Evolutionary conservation across 2,113 vertebrate species (phyloP).

Genomic region (Megalops atlanticus): DNA sequence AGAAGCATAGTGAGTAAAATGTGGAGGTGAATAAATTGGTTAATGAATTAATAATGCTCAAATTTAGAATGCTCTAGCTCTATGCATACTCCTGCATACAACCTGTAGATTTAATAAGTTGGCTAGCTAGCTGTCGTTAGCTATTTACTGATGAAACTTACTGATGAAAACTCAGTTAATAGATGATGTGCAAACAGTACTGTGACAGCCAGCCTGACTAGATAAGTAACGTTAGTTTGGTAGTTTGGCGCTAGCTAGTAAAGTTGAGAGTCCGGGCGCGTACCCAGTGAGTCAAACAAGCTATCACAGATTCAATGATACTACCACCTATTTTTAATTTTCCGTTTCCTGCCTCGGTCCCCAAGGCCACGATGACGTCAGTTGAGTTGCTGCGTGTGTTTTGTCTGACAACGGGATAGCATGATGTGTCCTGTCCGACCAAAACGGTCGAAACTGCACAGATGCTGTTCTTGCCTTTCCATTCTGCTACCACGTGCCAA

Average conservation of each 20-base stretch:
- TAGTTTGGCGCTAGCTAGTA: not conserved
- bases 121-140: too few relatives aligned
- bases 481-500: not conserved
- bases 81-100: too few relatives aligned
- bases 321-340: constrained; percentile 10
- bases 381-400: constrained; percentile 27
- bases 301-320: constrained; percentile 2
- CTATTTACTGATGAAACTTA: too few relatives aligned
- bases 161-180: too few relatives aligned
- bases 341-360: constrained; percentile 26
- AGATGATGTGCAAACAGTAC: not conserved
- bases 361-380: constrained; percentile 32
- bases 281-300: not conserved
- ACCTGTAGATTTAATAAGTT: too few relatives aligned
- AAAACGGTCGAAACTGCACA: constrained; percentile 1
- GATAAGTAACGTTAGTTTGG: not conserved
- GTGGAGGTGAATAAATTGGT: too few relatives aligned
- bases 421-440: constrained; percentile 24
- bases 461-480: constrained; percentile 21
- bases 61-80: too few relatives aligned
- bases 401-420: constrained; percentile 25
- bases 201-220: not conserved
- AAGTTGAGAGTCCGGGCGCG: not conserved
- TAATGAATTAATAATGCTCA: too few relatives aligned
- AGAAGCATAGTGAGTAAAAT: too few relatives aligned